Base-by-base conservation (phyloP, 2,888 invertebrate species). In the Portevinia maculata region DNA sequence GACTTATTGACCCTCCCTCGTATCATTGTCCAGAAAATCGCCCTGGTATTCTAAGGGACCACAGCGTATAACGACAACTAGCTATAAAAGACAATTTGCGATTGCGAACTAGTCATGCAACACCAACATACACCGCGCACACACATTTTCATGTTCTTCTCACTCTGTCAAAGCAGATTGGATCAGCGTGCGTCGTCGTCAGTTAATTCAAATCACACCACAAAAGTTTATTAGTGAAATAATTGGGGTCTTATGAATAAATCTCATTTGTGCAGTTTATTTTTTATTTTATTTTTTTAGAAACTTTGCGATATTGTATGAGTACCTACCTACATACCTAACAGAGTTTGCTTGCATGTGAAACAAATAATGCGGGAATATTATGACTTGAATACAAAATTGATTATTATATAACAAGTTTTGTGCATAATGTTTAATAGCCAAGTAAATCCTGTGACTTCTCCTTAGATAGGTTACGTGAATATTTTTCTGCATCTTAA, bases 241-340 rank as follows among this genome's bases (percentile, higher is more conserved):
- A 76, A 69, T 69, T 76, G 75, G 75, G 60, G 67, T 62, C 75
- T 67, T 76, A 67, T 67, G 67, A 75, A 69, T 76, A 76, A 76
- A 76, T 67, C 69, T 55, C 60, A 57, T 67, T 60, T 69, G 46
- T 48, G 44, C 57, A 13, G 30, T 50, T 3, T 24, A 24, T 57
- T 37, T 57, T 46, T n/a, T n/a, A n/a, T n/a, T 48, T 50, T 52
- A 13, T 71, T 52, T 52, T 50, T 13, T 21, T 44, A 50, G 37
- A 62, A 46, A 24, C 71, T 71, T 53, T 46, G 41, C 30, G 52
- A 6, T 13, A 24, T n/a, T 32, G 15, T 28, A 34, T 34, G 44
- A 44, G 44, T 52, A 70, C 37, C 28, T 39, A 8, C 15, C 24
- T 37, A 37, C 39, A 7, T 28, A n/a, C n/a, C n/a, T n/a, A n/a